Conservation (phyloP, 2,113 vertebrate genomes). For the Indicator maculatus region DNA sequence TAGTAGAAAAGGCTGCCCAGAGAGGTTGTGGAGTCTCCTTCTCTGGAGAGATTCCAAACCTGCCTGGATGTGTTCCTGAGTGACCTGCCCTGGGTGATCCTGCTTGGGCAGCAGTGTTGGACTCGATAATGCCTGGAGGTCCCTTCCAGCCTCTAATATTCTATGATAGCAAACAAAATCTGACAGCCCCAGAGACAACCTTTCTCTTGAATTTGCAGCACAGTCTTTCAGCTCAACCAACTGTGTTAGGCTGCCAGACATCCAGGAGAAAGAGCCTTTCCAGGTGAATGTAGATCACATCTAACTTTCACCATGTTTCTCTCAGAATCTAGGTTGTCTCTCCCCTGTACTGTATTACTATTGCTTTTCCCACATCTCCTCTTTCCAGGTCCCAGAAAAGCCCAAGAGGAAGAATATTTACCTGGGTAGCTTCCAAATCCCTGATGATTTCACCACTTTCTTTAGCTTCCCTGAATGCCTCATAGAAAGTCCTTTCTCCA, state of each 20-base stretch:
- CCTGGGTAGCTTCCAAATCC: constrained; percentile 66
- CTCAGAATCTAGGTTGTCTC: not conserved
- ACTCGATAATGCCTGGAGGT: too few relatives aligned
- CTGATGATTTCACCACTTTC: constrained; percentile 74
- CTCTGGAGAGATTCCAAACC: too few relatives aligned
- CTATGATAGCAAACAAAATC: not conserved
- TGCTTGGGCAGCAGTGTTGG: too few relatives aligned
- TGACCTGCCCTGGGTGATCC: too few relatives aligned
- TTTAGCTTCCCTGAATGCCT: constrained; percentile 80
- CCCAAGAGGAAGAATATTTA: constrained; percentile 3
- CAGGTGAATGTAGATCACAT: not conserved
- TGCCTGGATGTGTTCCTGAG: too few relatives aligned
- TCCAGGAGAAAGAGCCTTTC: not conserved
- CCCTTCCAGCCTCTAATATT: too few relatives aligned
- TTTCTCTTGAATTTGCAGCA: not conserved
- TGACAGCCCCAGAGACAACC: not conserved
- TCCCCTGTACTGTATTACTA: not conserved
- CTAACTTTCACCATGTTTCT: not conserved
- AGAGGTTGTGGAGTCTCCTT: too few relatives aligned
- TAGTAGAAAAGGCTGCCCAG: too few relatives aligned
- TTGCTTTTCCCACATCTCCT: not conserved
- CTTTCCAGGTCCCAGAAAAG: not conserved
- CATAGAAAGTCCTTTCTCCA: constrained; percentile 83
- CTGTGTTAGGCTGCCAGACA: not conserved
- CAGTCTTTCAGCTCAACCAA: not conserved